These are phyloP conservation scores for Drosophila hamatofila DNA, from an alignment of 2,888 invertebrate species.

Conservation along the genomic window DNA sequence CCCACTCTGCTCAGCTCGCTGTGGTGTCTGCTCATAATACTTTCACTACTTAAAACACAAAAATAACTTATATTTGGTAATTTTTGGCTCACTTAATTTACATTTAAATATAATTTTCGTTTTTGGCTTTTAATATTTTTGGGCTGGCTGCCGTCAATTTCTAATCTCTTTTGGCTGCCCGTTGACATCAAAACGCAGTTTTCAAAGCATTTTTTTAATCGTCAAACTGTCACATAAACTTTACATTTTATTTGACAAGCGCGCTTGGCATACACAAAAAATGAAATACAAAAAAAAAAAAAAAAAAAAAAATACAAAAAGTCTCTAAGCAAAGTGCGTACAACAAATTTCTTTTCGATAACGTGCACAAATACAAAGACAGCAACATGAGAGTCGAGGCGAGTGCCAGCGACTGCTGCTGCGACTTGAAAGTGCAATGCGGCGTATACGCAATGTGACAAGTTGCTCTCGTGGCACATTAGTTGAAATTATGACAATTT, in stretches of 20 bases:
- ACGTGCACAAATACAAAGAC: slow-evolving; percentile 36
- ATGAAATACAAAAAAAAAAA: slow-evolving; percentile 6
- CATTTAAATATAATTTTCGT: slow-evolving; percentile 75
- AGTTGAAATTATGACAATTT: slow-evolving; percentile 80
- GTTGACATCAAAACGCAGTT: slow-evolving; percentile 71
- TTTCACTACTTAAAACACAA: slow-evolving; percentile 78
- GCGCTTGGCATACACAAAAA: slow-evolving; percentile 69
- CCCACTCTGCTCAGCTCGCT: slow-evolving; percentile 52
- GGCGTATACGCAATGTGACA: slow-evolving; percentile 44
- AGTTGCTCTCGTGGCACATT: slow-evolving; percentile 61
- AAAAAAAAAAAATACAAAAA: slow-evolving; percentile 23
- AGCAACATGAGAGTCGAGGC: not conserved
- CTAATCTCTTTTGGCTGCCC: slow-evolving; percentile 70
- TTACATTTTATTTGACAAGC: slow-evolving; percentile 79
- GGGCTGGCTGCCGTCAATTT: slow-evolving; percentile 56
- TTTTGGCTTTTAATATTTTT: slow-evolving; percentile 56
- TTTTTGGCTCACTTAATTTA: slow-evolving; percentile 73
- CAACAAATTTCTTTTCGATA: slow-evolving; percentile 73
- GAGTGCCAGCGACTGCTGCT: not conserved
- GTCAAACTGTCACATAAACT: slow-evolving; percentile 80
- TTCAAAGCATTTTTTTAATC: slow-evolving; percentile 75
- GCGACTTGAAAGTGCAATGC: slow-evolving; percentile 30
- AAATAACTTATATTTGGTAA: slow-evolving; percentile 76
- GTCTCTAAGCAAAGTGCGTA: slow-evolving; percentile 30
- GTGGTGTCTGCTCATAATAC: slow-evolving; percentile 41